A percentile compares a stretch with the other conserved stretches of the same genome.
Conservation (phyloP, 23 tunicate genomes). For the Botrylloides violaceus region DNA sequence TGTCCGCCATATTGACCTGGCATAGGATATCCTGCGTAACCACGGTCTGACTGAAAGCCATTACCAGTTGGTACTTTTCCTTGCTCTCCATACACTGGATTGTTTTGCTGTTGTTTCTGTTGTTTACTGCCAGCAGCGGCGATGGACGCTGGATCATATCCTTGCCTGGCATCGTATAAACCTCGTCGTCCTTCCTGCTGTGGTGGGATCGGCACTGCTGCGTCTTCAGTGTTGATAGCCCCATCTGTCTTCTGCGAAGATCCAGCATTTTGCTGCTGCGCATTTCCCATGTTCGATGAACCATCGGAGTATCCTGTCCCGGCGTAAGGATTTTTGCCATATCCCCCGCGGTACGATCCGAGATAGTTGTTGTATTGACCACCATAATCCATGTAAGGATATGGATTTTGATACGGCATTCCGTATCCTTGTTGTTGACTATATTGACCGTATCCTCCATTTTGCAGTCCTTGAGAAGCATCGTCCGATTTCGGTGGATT, state of each 20-base stretch:
- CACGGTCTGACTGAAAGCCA: neutral
- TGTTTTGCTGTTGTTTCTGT: neutral
- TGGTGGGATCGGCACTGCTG: neutral
- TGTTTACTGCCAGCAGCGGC: neutral
- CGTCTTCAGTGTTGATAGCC: neutral
- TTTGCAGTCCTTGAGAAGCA: neutral
- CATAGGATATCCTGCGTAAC: no score
- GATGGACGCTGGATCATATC: neutral
- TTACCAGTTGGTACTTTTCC: neutral
- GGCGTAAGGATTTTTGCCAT: neutral
- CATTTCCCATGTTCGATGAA: neutral
- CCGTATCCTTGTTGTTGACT: slow-evolving; percentile 2
- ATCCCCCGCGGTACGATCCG: slow-evolving; percentile 4
- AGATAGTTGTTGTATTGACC: neutral
- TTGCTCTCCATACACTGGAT: neutral
- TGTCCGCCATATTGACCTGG: no score
- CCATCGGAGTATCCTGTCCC: neutral
- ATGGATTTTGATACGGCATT: slow-evolving; percentile 1
- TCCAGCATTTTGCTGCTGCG: neutral
- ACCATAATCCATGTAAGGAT: neutral
- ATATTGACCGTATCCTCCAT: neutral
- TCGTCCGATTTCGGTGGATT: neutral
- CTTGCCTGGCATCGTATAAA: neutral
- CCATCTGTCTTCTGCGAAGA: neutral
- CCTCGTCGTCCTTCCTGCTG: neutral